Percentiles rank a stretch among this genome's conserved stretches.
These are phyloP conservation scores for Phocides pigmalion DNA, from an alignment of 1,140 invertebrate genomes.

Conservation along the genomic window DNA sequence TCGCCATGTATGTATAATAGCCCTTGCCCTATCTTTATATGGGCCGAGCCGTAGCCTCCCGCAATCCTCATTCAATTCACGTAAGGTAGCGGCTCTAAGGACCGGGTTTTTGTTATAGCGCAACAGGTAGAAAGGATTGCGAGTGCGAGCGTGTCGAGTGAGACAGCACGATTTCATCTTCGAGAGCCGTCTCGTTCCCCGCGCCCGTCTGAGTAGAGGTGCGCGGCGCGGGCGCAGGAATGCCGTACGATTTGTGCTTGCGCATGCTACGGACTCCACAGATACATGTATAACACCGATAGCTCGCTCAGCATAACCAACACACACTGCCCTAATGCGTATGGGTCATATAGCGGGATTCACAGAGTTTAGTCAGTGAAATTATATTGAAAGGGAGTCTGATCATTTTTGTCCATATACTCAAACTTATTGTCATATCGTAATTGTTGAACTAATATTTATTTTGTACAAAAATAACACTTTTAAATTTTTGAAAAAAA, in stretches of 20 bases:
- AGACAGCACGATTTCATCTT: constrained; percentile 61
- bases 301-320: constrained; percentile 60
- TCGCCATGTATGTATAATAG: constrained; percentile 65
- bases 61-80: constrained; percentile 80
- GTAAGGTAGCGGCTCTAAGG: constrained; percentile 82
- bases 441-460: not conserved
- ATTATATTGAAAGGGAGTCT: constrained; percentile 83
- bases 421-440: constrained; percentile 42
- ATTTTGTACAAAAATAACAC: too few relatives aligned
- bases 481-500: too few relatives aligned
- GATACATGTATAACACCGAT: constrained; percentile 58
- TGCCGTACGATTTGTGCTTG: constrained; percentile 81
- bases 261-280: constrained; percentile 58
- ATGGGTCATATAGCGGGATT: constrained; percentile 82
- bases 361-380: constrained; percentile 80
- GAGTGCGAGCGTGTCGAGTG: constrained; percentile 59
- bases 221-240: constrained; percentile 68
- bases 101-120: constrained; percentile 81
- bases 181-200: constrained; percentile 56
- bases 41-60: constrained; percentile 77
- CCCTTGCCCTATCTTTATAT: constrained; percentile 80
- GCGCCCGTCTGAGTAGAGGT: constrained; percentile 34
- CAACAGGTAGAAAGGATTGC: constrained; percentile 83
- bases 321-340: constrained; percentile 83
- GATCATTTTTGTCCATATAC: constrained; percentile 74